These are phyloP conservation scores for Seira musarum DNA, from an alignment of 2,888 invertebrate species.

Conservation along the genomic window DNA sequence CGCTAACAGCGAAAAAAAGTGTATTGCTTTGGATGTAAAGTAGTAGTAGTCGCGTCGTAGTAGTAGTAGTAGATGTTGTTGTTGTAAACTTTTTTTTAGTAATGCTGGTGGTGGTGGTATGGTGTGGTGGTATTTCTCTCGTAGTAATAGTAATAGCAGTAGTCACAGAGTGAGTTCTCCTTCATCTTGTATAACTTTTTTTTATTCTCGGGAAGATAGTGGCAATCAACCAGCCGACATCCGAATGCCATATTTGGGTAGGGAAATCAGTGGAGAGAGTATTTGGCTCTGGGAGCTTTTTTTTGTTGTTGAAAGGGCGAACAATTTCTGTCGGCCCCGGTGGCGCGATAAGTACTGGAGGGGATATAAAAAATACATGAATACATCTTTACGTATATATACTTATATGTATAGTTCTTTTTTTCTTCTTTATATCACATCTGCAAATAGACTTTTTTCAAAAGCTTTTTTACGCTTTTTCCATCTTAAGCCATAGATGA, in stretches of 20 bases:
- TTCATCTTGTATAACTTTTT: slow-evolving; percentile 37
- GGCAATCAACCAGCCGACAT: slow-evolving; percentile 68
- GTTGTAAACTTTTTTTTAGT: slow-evolving; percentile 55
- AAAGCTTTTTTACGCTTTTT: slow-evolving; percentile 19
- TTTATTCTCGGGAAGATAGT: slow-evolving; percentile 60
- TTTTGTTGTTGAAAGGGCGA: slow-evolving; percentile 68
- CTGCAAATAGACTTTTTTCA: slow-evolving; percentile 17
- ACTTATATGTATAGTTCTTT: not conserved
- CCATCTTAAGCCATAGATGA: slow-evolving; percentile 51
- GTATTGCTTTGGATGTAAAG: slow-evolving; percentile 42
- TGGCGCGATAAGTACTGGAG: slow-evolving; percentile 67
- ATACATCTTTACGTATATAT: not conserved
- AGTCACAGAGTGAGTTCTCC: slow-evolving; percentile 22
- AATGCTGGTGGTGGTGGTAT: slow-evolving; percentile 65
- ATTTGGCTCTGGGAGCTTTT: slow-evolving; percentile 70
- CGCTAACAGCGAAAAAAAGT: slow-evolving; percentile 42
- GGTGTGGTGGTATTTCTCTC: slow-evolving; percentile 60
- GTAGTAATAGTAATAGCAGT: slow-evolving; percentile 32
- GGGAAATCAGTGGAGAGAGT: slow-evolving; percentile 71
- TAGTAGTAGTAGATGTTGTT: slow-evolving; percentile 40
- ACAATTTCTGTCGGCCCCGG: slow-evolving; percentile 65
- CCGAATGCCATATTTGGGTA: slow-evolving; percentile 71
- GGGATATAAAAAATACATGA: slow-evolving; percentile 21
- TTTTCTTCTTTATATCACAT: too few species aligned
- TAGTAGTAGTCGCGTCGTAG: slow-evolving; percentile 42